A percentile compares a stretch with the other conserved stretches of the same genome.
Conservation (phyloP, 2,797 vertebrate genomes). For the Mormyrops attenuatus region DNA sequence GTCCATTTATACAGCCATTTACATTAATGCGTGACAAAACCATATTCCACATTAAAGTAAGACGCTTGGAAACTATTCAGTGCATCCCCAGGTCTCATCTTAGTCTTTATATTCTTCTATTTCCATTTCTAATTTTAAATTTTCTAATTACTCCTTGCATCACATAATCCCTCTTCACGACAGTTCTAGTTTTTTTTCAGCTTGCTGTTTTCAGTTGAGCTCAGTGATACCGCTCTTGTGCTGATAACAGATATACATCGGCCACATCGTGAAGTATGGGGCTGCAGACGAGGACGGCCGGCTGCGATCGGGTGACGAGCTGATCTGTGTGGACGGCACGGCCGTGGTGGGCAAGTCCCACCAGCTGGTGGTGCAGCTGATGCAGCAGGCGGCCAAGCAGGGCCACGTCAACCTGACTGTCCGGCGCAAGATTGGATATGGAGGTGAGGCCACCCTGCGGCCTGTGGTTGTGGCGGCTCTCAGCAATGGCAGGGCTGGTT, state of each 20-base stretch:
- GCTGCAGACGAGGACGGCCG: conserved; percentile 93
- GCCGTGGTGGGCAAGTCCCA: conserved; percentile 96
- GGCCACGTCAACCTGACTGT: conserved; percentile 96
- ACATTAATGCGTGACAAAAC: not conserved
- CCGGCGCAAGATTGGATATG: conserved; percentile 84
- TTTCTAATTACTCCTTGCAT: not conserved
- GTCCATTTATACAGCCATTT: conserved; percentile 1
- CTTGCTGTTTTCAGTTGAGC: not conserved
- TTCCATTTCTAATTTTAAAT: not conserved
- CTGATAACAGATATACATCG: conserved; percentile 37
- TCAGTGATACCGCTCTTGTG: not conserved
- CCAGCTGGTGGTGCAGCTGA: conserved; percentile 96
- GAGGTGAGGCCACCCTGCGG: conserved; percentile 61
- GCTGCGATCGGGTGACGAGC: conserved; percentile 90
- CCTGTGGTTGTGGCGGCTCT: not conserved
- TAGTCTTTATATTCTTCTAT: not conserved
- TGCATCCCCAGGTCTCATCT: not conserved
- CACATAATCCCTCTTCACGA: not conserved
- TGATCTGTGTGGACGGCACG: conserved; percentile 96
- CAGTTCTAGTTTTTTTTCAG: not conserved
- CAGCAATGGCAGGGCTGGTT: not conserved
- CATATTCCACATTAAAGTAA: not conserved
- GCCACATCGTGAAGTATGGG: conserved; percentile 94
- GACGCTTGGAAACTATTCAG: not conserved
- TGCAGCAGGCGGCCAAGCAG: conserved; percentile 98